Conservation (phyloP, 2,888 invertebrate species). For the Drosophila stalkeri region DNA sequence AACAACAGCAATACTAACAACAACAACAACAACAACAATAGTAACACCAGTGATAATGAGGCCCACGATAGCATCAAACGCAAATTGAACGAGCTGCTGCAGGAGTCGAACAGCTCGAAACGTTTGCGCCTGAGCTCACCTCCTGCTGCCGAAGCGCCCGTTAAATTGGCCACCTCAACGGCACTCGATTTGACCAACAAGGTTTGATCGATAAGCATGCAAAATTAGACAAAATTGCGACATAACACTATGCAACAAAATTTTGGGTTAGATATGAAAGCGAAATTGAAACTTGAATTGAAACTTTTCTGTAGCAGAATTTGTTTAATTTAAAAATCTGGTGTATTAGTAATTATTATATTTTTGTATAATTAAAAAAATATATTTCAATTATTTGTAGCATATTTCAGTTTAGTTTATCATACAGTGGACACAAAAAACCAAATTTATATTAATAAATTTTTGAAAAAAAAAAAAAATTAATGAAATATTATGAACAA, state of each 20-base stretch:
- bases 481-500: not conserved
- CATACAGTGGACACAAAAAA: conserved; percentile 33
- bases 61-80: conserved; percentile 56
- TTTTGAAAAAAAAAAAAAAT: not conserved
- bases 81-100: conserved; percentile 60
- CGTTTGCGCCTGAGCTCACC: conserved; percentile 59
- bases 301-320: not conserved
- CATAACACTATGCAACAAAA: conserved; percentile 46
- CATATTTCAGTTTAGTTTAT: conserved; percentile 17
- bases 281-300: not conserved
- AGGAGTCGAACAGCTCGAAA: conserved; percentile 59
- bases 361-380: not conserved
- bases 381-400: not conserved
- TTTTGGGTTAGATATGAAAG: not conserved
- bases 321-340: not conserved
- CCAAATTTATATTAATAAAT: not conserved
- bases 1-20: conserved; percentile 41
- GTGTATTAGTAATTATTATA: not conserved
- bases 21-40: conserved; percentile 51
- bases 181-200: conserved; percentile 88
- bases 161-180: conserved; percentile 72
- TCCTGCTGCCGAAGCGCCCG: conserved; percentile 30
- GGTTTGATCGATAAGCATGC: conserved; percentile 85
- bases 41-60: conserved; percentile 59
- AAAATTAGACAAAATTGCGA: conserved; percentile 18